Evolutionary conservation across 2,888 invertebrate genomes (phyloP).

Genomic region (Tetragonula carbonaria): DNA sequence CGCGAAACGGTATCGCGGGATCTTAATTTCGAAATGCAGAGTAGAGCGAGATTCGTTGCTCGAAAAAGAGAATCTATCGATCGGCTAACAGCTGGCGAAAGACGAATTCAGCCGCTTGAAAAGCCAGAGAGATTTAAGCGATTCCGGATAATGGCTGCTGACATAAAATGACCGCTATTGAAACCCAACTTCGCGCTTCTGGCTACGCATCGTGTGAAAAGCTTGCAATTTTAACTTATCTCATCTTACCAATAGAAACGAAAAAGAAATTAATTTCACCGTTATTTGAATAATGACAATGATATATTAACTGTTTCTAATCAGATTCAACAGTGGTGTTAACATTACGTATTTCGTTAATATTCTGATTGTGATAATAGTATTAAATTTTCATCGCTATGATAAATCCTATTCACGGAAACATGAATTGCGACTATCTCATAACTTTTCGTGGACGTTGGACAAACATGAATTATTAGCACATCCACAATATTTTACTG

Average conservation of each 20-base stretch:
- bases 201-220: not conserved
- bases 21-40: slow-evolving; percentile 8
- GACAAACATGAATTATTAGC: too few relatives aligned
- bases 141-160: slow-evolving; percentile 9
- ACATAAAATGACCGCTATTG: not conserved
- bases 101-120: not conserved
- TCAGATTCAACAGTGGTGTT: too few relatives aligned
- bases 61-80: not conserved
- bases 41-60: not conserved
- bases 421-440: too few relatives aligned
- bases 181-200: too few relatives aligned
- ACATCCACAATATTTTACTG: too few relatives aligned
- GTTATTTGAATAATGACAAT: too few relatives aligned
- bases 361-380: too few relatives aligned
- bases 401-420: too few relatives aligned
- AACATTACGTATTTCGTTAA: too few relatives aligned
- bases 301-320: too few relatives aligned
- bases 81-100: not conserved
- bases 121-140: not conserved
- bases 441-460: too few relatives aligned
- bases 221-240: not conserved
- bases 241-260: not conserved
- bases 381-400: too few relatives aligned
- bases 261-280: not conserved
- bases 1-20: not conserved